Evolutionary conservation across 2,888 invertebrate genomes (phyloP), one percentile per base, ranked within the genome.

Genomic region (Sinodicranocentrus sp.): DNA sequence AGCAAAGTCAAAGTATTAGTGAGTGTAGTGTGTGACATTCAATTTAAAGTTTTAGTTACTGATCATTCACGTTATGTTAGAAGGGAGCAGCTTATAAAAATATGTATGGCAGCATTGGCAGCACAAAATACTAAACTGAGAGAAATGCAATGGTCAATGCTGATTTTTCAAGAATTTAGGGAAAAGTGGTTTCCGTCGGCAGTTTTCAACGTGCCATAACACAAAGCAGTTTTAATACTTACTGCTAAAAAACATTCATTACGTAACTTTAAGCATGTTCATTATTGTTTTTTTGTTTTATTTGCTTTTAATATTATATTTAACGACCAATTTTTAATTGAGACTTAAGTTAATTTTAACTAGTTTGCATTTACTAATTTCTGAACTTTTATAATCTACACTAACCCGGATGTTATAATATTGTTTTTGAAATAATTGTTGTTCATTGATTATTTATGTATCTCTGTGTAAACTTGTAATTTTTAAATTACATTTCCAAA

Each of bases 101-200:
- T 26, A 26, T 19, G 17, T 68, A 68, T 68, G 79, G 79, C 79
- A 79, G 72, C 79, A 48, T 10, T 68, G 79, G 79, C 79, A 79
- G 72, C 79, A 48, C 15, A 59, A 61, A 67, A 21, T 68, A 78
- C 23, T 39, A 39, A 63, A 52, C 33, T n/a, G 33, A 61, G 33
- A 57, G 28, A 48, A 61, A 72, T 79, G 71, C 72, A 72, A 79
- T 52, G 72, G 52, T 65, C 68, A 72, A 79, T 72, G 71, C 72
- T 61, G 57, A 79, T 17, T 79, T 54, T 68, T 21, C 23, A 43
- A 28, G 10, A 33, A 10, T 43, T 59, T 23, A 28, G 2, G 23
- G n/a, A 15, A 52, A 23, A 44, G 23, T n/a, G 13, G 48, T 33
- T 52, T 77, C 59, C n/a, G 33, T 33, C 48, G 65, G 79, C 79